phyloP scores from a whole-genome alignment of 1,140 invertebrate species.

The Heliconius nattereri region DNA sequence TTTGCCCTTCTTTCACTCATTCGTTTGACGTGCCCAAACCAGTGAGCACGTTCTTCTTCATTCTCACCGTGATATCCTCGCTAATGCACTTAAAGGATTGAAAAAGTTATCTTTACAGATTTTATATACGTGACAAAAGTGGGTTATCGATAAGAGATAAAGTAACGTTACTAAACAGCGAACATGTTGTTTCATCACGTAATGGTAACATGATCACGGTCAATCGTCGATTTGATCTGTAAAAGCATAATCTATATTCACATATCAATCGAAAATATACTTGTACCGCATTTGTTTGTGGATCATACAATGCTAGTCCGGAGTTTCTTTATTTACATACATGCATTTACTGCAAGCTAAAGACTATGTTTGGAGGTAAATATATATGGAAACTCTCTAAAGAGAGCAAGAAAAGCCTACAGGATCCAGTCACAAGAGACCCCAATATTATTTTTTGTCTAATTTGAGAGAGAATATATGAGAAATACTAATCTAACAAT shows the following conservation, averaged over 20 bases:
- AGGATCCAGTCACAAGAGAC: neutral
- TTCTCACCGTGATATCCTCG: too few relatives aligned
- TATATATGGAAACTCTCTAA: too few relatives aligned
- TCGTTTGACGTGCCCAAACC: too few relatives aligned
- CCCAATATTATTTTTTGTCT: neutral
- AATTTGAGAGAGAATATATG: neutral
- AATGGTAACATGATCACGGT: neutral
- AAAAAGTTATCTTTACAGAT: constrained; percentile 22
- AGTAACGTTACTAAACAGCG: constrained; percentile 19
- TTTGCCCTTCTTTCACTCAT: too few relatives aligned
- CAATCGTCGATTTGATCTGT: constrained; percentile 2
- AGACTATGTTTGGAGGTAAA: neutral
- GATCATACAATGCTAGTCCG: neutral
- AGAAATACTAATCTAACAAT: too few relatives aligned
- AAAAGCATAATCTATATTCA: constrained; percentile 8
- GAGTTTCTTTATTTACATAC: neutral
- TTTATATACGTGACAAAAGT: constrained; percentile 31
- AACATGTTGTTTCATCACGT: constrained; percentile 20
- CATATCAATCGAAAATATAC: constrained; percentile 1
- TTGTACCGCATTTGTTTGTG: neutral
- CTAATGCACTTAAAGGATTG: too few relatives aligned
- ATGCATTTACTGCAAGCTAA: neutral
- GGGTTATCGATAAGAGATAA: constrained; percentile 34
- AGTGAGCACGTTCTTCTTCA: too few relatives aligned
- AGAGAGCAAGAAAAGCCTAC: neutral